phyloP scores from a whole-genome alignment of 2,797 vertebrate genomes.

The Labeo calbasu region DNA sequence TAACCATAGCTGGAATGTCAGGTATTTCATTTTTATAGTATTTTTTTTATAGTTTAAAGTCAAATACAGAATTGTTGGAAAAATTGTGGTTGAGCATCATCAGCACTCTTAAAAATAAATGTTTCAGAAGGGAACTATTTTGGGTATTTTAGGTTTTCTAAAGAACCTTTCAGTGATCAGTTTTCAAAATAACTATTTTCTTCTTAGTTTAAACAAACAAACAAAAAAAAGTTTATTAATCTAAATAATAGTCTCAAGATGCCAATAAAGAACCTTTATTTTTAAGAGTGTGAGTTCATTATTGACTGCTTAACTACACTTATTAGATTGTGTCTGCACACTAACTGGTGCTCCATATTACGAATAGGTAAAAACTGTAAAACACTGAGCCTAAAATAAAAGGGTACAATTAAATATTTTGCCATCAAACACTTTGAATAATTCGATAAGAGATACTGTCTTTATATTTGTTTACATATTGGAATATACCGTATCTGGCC shows the following conservation, averaged over 20 bases:
- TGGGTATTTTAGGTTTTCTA: neutral
- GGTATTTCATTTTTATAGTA: constrained; percentile 18
- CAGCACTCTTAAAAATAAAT: neutral
- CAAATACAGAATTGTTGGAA: constrained; percentile 32
- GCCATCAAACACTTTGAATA: constrained; percentile 48
- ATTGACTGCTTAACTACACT: constrained; percentile 27
- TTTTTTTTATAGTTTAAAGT: constrained; percentile 4
- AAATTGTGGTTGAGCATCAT: constrained; percentile 6
- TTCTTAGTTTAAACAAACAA: too few species aligned
- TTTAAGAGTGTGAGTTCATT: constrained; percentile 9
- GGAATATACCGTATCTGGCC: neutral
- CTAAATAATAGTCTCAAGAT: too few species aligned
- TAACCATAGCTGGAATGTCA: constrained; percentile 51
- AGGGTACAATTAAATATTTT: constrained; percentile 38
- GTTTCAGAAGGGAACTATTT: neutral
- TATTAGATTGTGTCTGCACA: constrained; percentile 23
- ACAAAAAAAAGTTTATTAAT: too few species aligned
- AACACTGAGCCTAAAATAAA: constrained; percentile 26
- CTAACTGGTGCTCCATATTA: constrained; percentile 7
- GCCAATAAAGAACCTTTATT: neutral
- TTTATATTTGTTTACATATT: constrained; percentile 25
- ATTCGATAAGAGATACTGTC: constrained; percentile 38
- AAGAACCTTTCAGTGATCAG: neutral
- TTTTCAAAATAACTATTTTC: neutral
- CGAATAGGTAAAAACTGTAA: neutral